Conservation (phyloP, 2,888 invertebrate genomes). For the Dryobota labecula region DNA sequence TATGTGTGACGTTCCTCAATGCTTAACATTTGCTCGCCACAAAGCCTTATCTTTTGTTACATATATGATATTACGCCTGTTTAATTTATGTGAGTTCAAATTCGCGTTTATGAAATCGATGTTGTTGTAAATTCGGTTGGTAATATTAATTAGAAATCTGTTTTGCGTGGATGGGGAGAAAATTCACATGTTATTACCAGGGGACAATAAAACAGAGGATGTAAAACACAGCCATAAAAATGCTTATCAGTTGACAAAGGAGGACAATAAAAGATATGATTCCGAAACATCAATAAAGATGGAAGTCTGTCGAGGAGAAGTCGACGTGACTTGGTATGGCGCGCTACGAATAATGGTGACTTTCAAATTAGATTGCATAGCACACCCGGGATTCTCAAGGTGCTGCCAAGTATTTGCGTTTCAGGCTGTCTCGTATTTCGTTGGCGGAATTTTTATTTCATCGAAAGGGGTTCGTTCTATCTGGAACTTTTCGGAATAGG, state of each 20-base stretch:
- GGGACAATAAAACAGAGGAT: conserved; percentile 56
- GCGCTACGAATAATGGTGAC: conserved; percentile 75
- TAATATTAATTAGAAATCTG: conserved; percentile 28
- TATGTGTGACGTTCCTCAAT: conserved; percentile 69
- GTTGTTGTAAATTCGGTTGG: neutral
- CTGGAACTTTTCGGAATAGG: conserved; percentile 41
- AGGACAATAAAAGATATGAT: conserved; percentile 70
- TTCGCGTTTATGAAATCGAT: conserved; percentile 37
- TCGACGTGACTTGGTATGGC: conserved; percentile 76
- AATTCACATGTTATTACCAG: conserved; percentile 36
- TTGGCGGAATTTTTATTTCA: conserved; percentile 57
- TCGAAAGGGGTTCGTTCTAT: conserved; percentile 50
- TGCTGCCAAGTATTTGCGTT: conserved; percentile 72
- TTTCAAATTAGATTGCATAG: conserved; percentile 78
- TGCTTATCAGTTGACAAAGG: conserved; percentile 65
- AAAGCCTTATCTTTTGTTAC: conserved; percentile 70
- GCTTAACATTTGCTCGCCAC: conserved; percentile 70
- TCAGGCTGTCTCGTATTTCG: conserved; percentile 72
- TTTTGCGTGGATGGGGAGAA: conserved; percentile 18
- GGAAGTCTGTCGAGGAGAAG: conserved; percentile 71
- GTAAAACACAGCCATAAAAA: conserved; percentile 62
- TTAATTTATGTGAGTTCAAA: conserved; percentile 53
- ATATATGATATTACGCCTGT: conserved; percentile 55
- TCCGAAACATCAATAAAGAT: conserved; percentile 73
- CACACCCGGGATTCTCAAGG: conserved; percentile 70